Evolutionary conservation across 2,113 vertebrate genomes (phyloP), one percentile per base, ranked within the genome.

Genomic region (Antigone vipio): DNA sequence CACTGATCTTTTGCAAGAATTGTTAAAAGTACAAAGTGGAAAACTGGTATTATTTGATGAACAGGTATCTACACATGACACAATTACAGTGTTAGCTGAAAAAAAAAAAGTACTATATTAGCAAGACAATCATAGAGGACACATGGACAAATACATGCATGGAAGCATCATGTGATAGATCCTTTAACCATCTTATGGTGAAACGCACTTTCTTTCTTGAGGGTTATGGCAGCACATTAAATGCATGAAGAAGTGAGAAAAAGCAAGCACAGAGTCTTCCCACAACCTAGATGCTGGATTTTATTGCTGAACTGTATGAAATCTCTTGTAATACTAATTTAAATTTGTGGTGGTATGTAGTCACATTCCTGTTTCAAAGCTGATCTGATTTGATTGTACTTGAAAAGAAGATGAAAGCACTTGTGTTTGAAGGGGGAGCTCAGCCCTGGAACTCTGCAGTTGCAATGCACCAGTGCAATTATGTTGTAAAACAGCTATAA

Each of bases 51-150:
- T 97, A 60, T 69, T 87, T 45, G 90, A 92, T 21, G 95, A 97
- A 50, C 97, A 98, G 16, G 78, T 62, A 83, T 98, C 93, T 50
- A 78, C n/a, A 52, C 98, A 98, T 4, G 95, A 97, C 47, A 98
- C 76, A 45, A 97, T 78, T 35, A 97, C 59, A 6, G 67, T 91
- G 87, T 94, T 94, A 85, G 80, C 98, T 98, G 91, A 30, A 79
- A 58, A 81, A 71, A 64, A 52, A 64, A 40, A 71, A 78, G 18
- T 23, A 27, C 4, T 81, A 1, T 64, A 73, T 85, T 91, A 53
- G 67, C 50, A 81, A 85, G 72, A 60, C 17, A 58, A 12, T 64
- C 79, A 56, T 17, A 45, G 1, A 47, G 52, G 56, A 50, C 45
- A 85, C 17, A 26, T 5, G 59, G 52, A 72, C 18, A 85, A 83